A percentile compares a stretch with the other conserved stretches of the same genome.
Conservation (phyloP, 1,140 invertebrate genomes). For the Acromyrmex echinatior region DNA sequence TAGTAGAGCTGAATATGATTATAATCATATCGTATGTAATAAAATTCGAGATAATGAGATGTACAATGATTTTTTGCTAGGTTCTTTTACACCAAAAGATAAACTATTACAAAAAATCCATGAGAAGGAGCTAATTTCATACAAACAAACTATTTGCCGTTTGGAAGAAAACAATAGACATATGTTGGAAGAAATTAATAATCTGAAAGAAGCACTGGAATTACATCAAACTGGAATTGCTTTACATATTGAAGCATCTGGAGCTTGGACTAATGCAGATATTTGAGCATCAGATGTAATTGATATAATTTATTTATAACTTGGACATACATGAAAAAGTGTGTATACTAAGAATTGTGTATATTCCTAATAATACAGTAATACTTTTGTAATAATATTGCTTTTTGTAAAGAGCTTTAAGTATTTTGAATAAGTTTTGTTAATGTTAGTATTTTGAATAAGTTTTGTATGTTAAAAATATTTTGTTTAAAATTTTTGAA, state of each 20-base stretch:
- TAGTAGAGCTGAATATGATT: background rate
- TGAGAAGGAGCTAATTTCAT: conserved; percentile 70
- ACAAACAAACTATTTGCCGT: conserved; percentile 74
- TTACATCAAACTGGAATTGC: conserved; percentile 64
- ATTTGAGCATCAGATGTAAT: background rate
- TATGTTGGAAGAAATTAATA: conserved; percentile 75
- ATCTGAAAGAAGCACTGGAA: conserved; percentile 68
- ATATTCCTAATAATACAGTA: background rate
- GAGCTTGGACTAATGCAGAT: conserved; percentile 52
- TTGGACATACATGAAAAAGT: background rate
- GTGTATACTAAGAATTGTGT: background rate
- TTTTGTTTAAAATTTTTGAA: background rate
- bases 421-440: background rate
- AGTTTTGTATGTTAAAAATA: background rate
- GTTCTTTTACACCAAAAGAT: conserved; percentile 67
- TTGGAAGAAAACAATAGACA: conserved; percentile 76
- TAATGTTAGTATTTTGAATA: background rate
- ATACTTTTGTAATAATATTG: background rate
- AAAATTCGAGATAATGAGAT: background rate
- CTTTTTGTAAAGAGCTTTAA: conserved; percentile 7
- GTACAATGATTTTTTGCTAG: conserved; percentile 30
- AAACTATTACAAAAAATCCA: conserved; percentile 68
- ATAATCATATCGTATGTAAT: background rate
- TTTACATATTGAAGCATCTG: conserved; percentile 70
- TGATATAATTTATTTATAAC: conserved; percentile 17